Evolutionary conservation across 2,113 vertebrate species (phyloP).

Genomic region (Mesoclemmys tuberculata): DNA sequence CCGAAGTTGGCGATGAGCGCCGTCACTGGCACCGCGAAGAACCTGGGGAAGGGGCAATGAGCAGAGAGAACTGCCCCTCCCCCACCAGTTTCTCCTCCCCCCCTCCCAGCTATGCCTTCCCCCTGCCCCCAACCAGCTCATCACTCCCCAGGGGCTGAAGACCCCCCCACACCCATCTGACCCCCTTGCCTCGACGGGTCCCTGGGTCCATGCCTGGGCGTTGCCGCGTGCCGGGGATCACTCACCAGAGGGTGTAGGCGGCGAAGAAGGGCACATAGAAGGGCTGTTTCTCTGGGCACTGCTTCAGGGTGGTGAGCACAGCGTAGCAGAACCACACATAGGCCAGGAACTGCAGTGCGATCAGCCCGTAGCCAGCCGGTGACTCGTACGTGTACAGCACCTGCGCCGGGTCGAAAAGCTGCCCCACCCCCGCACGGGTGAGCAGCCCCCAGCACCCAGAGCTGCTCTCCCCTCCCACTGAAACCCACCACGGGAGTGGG

Average conservation of each 20-base stretch:
- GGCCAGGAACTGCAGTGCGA: constrained; percentile 90
- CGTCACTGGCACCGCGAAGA: constrained; percentile 92
- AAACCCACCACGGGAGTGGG: too few relatives aligned
- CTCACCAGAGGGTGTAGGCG: constrained; percentile 93
- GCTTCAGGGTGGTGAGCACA: constrained; percentile 90
- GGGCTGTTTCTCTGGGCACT: constrained; percentile 91
- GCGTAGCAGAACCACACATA: constrained; percentile 95
- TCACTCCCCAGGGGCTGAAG: neutral
- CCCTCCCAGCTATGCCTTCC: neutral
- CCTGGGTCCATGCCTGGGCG: neutral
- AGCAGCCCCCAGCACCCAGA: neutral
- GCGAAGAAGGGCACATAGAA: constrained; percentile 94
- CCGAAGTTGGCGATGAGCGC: constrained; percentile 94
- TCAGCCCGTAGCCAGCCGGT: constrained; percentile 90
- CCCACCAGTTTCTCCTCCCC: neutral
- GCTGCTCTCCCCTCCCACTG: too few relatives aligned
- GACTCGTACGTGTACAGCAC: constrained; percentile 93
- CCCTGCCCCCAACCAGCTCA: neutral
- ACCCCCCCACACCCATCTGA: neutral
- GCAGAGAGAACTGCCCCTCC: neutral
- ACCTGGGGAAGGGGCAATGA: constrained; percentile 77
- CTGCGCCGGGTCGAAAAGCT: constrained; percentile 94
- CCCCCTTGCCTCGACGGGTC: too few relatives aligned
- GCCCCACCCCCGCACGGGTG: neutral
- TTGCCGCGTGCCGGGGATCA: neutral